Percentiles rank a stretch among this genome's conserved stretches.
phyloP scores from a whole-genome alignment of 1,140 invertebrate species.

The Protaetia brevitarsis region DNA sequence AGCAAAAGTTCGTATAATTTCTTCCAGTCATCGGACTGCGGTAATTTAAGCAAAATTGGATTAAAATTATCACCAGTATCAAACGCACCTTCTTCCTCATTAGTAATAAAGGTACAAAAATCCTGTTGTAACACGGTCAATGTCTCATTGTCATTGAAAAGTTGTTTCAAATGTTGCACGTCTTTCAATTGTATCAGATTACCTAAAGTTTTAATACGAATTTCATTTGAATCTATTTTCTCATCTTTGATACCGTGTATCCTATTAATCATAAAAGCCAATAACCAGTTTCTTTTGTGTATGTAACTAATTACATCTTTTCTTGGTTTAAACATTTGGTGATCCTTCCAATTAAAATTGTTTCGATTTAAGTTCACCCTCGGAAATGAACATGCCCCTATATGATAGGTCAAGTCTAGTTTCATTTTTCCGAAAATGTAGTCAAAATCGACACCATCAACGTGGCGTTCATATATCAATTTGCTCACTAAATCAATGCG shows the following conservation, averaged over 20 bases:
- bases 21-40: conserved; percentile 33
- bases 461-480: conserved; percentile 55
- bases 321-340: conserved; percentile 36
- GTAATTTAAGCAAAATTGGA: not conserved
- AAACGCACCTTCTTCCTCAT: not conserved
- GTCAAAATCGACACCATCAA: conserved; percentile 57
- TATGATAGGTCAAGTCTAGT: conserved; percentile 59
- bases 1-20: conserved; percentile 38
- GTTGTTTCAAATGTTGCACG: conserved; percentile 45
- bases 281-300: conserved; percentile 55
- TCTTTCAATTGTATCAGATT: conserved; percentile 50
- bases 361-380: conserved; percentile 39
- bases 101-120: conserved; percentile 4
- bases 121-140: conserved; percentile 52
- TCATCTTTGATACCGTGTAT: conserved; percentile 48
- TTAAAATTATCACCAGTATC: not conserved
- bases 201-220: conserved; percentile 46
- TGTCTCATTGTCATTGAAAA: conserved; percentile 53
- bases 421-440: conserved; percentile 53
- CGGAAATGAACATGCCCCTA: conserved; percentile 57
- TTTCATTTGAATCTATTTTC: conserved; percentile 43
- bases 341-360: not conserved
- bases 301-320: conserved; percentile 55
- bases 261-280: conserved; percentile 56
- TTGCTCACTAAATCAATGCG: conserved; percentile 52